Percentiles rank a stretch among this genome's conserved stretches.
Conservation (phyloP, 2,888 invertebrate genomes). For the Catocala fraxini region DNA sequence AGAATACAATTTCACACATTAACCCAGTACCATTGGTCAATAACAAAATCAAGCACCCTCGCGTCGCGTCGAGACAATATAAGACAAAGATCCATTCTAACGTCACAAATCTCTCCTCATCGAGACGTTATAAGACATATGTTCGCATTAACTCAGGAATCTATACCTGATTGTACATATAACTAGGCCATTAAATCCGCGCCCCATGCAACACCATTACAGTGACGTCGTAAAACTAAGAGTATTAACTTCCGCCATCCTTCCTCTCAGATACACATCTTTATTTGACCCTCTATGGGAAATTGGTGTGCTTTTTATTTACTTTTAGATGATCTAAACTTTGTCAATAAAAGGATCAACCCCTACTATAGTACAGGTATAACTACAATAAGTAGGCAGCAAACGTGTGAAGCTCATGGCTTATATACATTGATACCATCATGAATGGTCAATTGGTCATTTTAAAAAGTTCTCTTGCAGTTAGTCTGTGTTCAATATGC, state of each 20-base stretch:
- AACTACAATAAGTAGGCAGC: no score
- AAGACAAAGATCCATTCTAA: not conserved
- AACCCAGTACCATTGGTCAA: no score
- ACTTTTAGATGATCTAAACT: conserved; percentile 21
- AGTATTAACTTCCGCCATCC: conserved; percentile 46
- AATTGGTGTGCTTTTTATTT: conserved; percentile 21
- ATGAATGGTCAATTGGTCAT: no score
- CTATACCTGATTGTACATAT: conserved; percentile 3
- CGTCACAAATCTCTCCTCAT: not conserved
- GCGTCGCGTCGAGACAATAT: not conserved
- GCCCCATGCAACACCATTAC: conserved; percentile 38
- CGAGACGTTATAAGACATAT: conserved; percentile 16
- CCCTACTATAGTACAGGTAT: not conserved
- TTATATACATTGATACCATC: no score
- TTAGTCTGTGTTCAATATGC: no score
- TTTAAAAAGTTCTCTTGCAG: no score
- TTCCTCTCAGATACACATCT: conserved; percentile 38
- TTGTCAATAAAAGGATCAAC: conserved; percentile 9
- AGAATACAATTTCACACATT: no score
- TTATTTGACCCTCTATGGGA: conserved; percentile 24
- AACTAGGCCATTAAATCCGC: conserved; percentile 52
- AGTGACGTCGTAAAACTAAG: conserved; percentile 62
- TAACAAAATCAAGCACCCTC: no score
- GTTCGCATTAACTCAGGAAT: conserved; percentile 17
- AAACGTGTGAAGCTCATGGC: no score